Evolutionary conservation across 2,797 vertebrate species (phyloP).

Genomic region (Molothrus aeneus): DNA sequence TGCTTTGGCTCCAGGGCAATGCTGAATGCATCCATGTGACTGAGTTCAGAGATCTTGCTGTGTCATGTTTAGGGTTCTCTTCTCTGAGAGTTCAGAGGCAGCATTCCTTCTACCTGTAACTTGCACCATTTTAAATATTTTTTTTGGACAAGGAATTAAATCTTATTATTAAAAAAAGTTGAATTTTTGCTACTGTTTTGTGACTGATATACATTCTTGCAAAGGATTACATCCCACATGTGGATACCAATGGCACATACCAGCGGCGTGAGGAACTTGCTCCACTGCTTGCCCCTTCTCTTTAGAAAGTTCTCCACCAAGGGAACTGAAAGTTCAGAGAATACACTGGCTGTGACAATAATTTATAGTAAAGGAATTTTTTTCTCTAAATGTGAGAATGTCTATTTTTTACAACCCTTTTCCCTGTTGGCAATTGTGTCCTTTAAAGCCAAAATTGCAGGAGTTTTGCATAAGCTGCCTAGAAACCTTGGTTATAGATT

Average conservation of each 20-base stretch:
- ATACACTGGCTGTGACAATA: neutral
- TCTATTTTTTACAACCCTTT: neutral
- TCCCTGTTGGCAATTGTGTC: neutral
- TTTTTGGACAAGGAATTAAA: neutral
- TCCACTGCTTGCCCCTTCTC: neutral
- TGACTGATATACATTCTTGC: neutral
- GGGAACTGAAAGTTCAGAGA: neutral
- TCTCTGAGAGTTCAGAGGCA: neutral
- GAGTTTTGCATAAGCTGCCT: neutral
- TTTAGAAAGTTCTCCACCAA: neutral
- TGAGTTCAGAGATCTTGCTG: neutral
- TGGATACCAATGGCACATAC: neutral
- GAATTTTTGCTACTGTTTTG: neutral
- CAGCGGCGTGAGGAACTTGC: fast-evolving
- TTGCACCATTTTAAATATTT: neutral
- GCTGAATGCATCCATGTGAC: neutral
- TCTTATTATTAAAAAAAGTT: neutral
- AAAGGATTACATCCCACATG: neutral
- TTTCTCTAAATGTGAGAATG: neutral
- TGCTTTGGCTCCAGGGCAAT: neutral
- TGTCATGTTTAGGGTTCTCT: neutral
- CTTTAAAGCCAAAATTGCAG: neutral
- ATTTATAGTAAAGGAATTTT: neutral
- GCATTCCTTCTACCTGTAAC: neutral
- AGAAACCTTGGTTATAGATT: neutral